phyloP scores from a whole-genome alignment of 2,797 vertebrate species.

The Lophius americanus region DNA sequence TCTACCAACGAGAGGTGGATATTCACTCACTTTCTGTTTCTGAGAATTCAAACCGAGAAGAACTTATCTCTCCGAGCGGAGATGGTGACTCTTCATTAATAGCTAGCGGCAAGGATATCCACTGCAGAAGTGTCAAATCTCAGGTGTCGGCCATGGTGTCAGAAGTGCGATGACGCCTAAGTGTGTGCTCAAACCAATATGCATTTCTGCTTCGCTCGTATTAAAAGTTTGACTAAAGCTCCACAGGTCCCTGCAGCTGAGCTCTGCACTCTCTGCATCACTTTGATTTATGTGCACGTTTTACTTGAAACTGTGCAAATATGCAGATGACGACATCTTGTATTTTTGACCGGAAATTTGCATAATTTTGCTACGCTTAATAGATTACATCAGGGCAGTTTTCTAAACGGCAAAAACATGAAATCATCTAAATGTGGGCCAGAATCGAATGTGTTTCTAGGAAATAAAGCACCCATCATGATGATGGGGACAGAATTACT shows the following conservation, averaged over 20 bases:
- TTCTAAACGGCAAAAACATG: neutral
- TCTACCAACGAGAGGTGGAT: too few relatives aligned
- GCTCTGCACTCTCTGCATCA: too few relatives aligned
- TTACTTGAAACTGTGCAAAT: too few relatives aligned
- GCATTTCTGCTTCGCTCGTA: too few relatives aligned
- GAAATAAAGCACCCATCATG: slow-evolving; percentile 28
- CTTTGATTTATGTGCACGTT: too few relatives aligned
- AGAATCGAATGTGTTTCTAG: slow-evolving; percentile 1
- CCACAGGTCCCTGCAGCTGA: too few relatives aligned
- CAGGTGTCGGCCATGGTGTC: neutral
- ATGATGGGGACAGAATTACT: slow-evolving; percentile 68
- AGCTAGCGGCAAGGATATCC: neutral
- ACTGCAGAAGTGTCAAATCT: neutral
- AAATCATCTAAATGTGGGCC: neutral
- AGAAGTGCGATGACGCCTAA: neutral
- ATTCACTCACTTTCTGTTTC: too few relatives aligned
- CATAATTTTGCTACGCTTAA: too few relatives aligned
- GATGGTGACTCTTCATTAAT: slow-evolving; percentile 9
- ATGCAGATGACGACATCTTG: too few relatives aligned
- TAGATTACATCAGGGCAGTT: neutral
- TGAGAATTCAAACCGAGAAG: neutral
- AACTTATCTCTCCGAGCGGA: slow-evolving; percentile 7
- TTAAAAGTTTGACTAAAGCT: too few relatives aligned
- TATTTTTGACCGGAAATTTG: too few relatives aligned
- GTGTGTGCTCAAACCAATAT: neutral